A percentile compares a stretch with the other conserved stretches of the same genome.
Conservation (phyloP, 1,140 invertebrate species). For the Pectinophora gossypiella region DNA sequence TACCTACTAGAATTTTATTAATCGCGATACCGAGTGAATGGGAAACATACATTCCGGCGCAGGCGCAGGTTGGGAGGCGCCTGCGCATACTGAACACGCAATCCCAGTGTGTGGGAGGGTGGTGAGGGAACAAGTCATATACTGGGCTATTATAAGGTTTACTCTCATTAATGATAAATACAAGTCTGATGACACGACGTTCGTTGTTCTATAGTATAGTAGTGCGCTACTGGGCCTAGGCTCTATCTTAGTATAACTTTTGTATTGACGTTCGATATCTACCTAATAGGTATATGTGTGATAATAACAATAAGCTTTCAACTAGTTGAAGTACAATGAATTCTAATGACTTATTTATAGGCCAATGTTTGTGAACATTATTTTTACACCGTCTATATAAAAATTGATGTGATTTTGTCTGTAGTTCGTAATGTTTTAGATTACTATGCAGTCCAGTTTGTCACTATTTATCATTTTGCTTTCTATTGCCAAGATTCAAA, state of each 20-base stretch:
- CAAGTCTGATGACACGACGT: constrained; percentile 38
- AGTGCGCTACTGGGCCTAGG: constrained; percentile 24
- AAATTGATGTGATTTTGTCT: constrained; percentile 63
- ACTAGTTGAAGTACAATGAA: constrained; percentile 71
- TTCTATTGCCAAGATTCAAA: neutral
- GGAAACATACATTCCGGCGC: neutral
- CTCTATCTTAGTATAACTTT: constrained; percentile 57
- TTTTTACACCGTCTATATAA: constrained; percentile 69
- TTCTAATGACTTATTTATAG: constrained; percentile 64
- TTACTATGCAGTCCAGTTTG: constrained; percentile 48
- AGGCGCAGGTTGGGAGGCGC: neutral
- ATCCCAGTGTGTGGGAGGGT: constrained; percentile 1
- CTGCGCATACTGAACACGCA: neutral
- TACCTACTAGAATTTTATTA: neutral
- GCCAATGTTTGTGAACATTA: constrained; percentile 71
- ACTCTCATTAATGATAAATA: constrained; percentile 28
- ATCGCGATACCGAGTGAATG: neutral
- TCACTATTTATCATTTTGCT: neutral
- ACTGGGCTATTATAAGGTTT: constrained; percentile 14
- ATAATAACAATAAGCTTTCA: constrained; percentile 72
- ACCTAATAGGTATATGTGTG: constrained; percentile 67
- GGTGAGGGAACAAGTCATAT: constrained; percentile 29
- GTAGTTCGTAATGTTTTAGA: constrained; percentile 57
- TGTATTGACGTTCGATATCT: constrained; percentile 64
- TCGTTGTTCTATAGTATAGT: constrained; percentile 17